Evolutionary conservation across 1,140 invertebrate species (phyloP), one percentile per base, ranked within the genome.

Genomic region (Psix sp.): DNA sequence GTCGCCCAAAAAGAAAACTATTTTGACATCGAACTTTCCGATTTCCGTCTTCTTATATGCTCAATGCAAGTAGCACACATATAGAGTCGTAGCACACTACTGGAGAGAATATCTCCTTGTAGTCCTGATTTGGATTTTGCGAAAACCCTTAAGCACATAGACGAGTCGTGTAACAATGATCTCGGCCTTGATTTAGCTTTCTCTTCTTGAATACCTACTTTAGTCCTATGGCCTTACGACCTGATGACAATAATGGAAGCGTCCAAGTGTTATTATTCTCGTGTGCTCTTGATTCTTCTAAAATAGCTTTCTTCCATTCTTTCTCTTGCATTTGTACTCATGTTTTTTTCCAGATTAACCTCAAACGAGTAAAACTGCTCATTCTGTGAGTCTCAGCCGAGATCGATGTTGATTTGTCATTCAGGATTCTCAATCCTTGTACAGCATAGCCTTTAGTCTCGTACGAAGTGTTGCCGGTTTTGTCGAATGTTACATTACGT

Each of bases 291-390:
- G 84, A 51, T 72, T 86, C 83, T 21, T 82, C 73, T 5, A 56
- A 5, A 42, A 85, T 86, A 3, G 84, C 86, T 24, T 59, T 38
- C 39, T 79, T 73, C 85, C 86, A 87, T 9, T 65, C 13, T 2
- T 48, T n/a, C n/a, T n/a, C n/a, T 1, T 2, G 48, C 21, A 1
- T 74, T 48, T 10, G 39, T 21, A 15, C 48, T 31, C 2, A 24
- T 14, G 2, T 70, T 39, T 5, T 65, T 51, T 39, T 74, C 48
- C 14, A 66, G 7, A 21, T 11, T 26, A 21, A n/a, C n/a, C n/a
- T n/a, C n/a, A n/a, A n/a, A n/a, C n/a, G n/a, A n/a, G n/a, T n/a
- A n/a, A n/a, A n/a, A n/a, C n/a, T n/a, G n/a, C n/a, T n/a, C n/a
- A n/a, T n/a, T n/a, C n/a, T n/a, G n/a, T n/a, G n/a, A n/a, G n/a